Evolutionary conservation across 2,113 vertebrate genomes (phyloP).

Genomic region (Acanthisitta chloris): DNA sequence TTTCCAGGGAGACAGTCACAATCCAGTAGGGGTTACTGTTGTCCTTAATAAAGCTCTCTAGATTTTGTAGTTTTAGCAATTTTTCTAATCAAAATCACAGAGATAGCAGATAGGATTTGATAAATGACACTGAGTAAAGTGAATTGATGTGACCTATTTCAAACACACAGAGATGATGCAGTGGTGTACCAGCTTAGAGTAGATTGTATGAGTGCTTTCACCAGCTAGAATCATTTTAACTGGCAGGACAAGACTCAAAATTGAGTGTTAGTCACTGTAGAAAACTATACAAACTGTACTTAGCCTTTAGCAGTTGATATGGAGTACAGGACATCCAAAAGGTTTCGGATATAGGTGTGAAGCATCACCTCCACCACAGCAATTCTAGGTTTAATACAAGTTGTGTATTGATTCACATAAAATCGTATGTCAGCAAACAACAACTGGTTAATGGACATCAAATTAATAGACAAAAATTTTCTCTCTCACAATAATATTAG

Average conservation of each 20-base stretch:
- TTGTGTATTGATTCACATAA: not conserved
- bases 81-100: slow-evolving; percentile 67
- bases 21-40: slow-evolving; percentile 71
- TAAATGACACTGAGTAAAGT: slow-evolving; percentile 37
- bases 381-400: not conserved
- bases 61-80: slow-evolving; percentile 73
- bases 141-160: slow-evolving; percentile 3
- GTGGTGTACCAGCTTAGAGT: not conserved
- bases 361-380: not conserved
- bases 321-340: not conserved
- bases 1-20: slow-evolving; percentile 81
- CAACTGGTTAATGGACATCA: not conserved
- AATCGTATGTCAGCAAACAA: not conserved
- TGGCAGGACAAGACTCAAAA: not conserved
- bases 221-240: not conserved
- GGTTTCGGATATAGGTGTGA: not conserved
- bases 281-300: not conserved
- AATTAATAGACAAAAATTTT: not conserved
- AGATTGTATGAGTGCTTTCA: not conserved
- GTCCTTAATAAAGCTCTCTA: slow-evolving; percentile 64
- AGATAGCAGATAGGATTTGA: slow-evolving; percentile 66
- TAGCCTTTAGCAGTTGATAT: not conserved
- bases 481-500: not conserved
- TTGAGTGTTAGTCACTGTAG: not conserved
- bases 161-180: not conserved